phyloP scores from a whole-genome alignment of 1,140 invertebrate species.

The Lepidotrigona ventralis region DNA sequence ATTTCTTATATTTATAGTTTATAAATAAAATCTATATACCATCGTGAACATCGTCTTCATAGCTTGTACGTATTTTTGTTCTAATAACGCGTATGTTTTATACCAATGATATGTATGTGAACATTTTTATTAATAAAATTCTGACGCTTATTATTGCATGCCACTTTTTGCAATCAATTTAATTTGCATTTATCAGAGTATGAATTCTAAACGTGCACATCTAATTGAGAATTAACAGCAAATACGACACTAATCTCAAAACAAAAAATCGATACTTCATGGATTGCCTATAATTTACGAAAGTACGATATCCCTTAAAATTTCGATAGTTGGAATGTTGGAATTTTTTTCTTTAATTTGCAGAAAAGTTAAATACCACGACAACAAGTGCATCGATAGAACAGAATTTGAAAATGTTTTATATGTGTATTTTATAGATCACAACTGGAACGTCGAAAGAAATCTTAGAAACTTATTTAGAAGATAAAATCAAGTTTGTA shows the following conservation, averaged over 20 bases:
- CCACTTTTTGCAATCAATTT: neutral
- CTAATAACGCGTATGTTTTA: conserved; percentile 70
- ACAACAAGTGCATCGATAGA: too few relatives aligned
- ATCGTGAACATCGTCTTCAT: conserved; percentile 54
- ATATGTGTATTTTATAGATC: too few relatives aligned
- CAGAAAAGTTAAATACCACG: too few relatives aligned
- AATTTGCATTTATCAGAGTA: neutral
- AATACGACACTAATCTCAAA: neutral
- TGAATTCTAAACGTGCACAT: neutral
- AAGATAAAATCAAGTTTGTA: too few relatives aligned
- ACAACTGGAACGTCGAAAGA: too few relatives aligned
- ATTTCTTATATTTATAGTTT: conserved; percentile 68
- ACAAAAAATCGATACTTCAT: neutral
- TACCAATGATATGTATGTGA: conserved; percentile 69
- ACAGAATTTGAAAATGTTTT: too few relatives aligned
- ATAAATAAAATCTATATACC: conserved; percentile 55
- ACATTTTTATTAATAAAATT: conserved; percentile 71
- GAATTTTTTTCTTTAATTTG: too few relatives aligned
- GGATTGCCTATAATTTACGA: too few relatives aligned
- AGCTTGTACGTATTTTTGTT: conserved; percentile 70
- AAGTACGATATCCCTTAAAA: too few relatives aligned
- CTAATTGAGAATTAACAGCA: too few relatives aligned
- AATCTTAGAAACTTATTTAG: too few relatives aligned
- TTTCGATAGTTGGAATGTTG: too few relatives aligned
- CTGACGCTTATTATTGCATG: conserved; percentile 30